These are phyloP conservation scores for Cryptosula pallasiana DNA, from an alignment of 2,888 invertebrate species.

Conservation along the genomic window DNA sequence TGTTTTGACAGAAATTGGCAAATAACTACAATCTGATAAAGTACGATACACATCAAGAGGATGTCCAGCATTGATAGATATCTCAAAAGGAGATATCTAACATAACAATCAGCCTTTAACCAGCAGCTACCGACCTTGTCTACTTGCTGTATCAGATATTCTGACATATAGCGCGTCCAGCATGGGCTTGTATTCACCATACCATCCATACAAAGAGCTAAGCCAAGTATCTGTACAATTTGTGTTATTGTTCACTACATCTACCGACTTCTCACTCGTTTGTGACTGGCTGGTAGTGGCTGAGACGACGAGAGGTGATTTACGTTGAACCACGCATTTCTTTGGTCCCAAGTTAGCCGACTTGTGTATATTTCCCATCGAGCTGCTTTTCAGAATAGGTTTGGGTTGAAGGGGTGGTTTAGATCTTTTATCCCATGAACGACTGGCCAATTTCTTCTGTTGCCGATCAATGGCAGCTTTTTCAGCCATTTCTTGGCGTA, in stretches of 20 bases:
- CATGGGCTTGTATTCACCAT: background rate
- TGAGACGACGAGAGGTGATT: background rate
- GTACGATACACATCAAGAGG: background rate
- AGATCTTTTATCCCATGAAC: constrained; percentile 15
- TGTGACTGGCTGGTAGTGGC: background rate
- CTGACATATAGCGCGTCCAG: background rate
- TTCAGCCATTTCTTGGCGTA: constrained; percentile 14
- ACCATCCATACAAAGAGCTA: background rate
- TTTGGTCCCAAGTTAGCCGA: background rate
- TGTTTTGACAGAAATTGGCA: too few species aligned
- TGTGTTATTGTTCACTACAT: background rate
- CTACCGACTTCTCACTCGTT: background rate
- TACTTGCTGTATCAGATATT: background rate
- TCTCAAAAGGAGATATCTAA: background rate
- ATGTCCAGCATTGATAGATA: background rate
- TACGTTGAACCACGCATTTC: background rate
- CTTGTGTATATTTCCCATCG: background rate
- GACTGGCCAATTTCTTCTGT: background rate
- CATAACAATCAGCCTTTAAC: too few species aligned
- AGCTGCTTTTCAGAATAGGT: constrained; percentile 8
- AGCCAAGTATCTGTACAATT: background rate
- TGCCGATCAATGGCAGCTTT: background rate
- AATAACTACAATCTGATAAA: too few species aligned
- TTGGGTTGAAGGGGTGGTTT: background rate
- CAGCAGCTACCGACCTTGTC: constrained; percentile 6